These are phyloP conservation scores for Notodonta ziczac DNA, from an alignment of 2,888 invertebrate genomes.

Conservation along the genomic window DNA sequence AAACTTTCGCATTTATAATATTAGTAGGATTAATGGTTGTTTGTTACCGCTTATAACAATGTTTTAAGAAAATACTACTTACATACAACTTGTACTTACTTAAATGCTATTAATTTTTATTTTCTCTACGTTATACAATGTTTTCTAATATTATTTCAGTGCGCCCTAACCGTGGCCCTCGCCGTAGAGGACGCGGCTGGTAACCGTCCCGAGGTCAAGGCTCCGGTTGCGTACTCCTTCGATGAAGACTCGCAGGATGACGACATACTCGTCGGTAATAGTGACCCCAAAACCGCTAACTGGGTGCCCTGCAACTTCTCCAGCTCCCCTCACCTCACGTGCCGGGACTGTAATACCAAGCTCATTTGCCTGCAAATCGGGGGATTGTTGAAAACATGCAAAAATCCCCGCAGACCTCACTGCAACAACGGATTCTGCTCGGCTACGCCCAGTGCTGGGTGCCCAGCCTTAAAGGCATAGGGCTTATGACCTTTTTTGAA, in stretches of 20 bases:
- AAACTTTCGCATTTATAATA: no score
- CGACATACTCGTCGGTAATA: background rate
- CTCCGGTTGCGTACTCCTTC: background rate
- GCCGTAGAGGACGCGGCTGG: slow-evolving; percentile 11
- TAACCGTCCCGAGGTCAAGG: background rate
- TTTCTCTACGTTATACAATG: no score
- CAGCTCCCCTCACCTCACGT: slow-evolving; percentile 43
- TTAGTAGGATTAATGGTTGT: no score
- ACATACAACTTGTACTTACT: no score
- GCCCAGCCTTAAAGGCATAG: slow-evolving; percentile 17
- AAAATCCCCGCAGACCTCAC: slow-evolving; percentile 47
- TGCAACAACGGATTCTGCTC: slow-evolving; percentile 66
- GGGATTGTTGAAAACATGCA: slow-evolving; percentile 54
- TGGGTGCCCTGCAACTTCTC: slow-evolving; percentile 53
- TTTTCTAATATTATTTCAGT: slow-evolving; percentile 19
- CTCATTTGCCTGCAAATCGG: slow-evolving; percentile 60
- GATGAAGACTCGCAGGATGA: slow-evolving; percentile 12
- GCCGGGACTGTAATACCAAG: slow-evolving; percentile 58
- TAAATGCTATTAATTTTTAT: no score
- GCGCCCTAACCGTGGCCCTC: slow-evolving; percentile 13
- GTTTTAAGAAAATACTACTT: no score
- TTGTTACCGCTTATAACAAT: no score
- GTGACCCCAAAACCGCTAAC: slow-evolving; percentile 13
- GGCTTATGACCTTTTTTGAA: background rate
- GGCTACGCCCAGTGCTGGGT: slow-evolving; percentile 47